Percentiles rank a stretch among this genome's conserved stretches.
Evolutionary conservation across 2,113 vertebrate species (phyloP).

Genomic region (Podocnemis expansa): DNA sequence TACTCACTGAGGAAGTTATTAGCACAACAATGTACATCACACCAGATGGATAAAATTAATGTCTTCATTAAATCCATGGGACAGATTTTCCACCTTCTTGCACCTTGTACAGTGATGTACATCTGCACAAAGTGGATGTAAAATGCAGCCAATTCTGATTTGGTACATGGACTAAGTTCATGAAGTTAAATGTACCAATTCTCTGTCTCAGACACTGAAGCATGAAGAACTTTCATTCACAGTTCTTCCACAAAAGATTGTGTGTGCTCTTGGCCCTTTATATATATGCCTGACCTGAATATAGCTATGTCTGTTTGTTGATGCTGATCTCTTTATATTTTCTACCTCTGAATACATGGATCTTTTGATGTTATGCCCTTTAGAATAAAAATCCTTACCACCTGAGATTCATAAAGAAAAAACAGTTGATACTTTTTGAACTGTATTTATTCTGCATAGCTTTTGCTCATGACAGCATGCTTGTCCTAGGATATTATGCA

Average conservation of each 20-base stretch:
- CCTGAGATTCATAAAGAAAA: neutral
- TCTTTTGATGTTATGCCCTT: neutral
- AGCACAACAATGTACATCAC: neutral
- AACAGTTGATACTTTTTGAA: neutral
- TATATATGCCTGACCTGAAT: neutral
- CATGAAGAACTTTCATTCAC: neutral
- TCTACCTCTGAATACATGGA: neutral
- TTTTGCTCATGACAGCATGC: neutral
- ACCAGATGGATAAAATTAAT: neutral
- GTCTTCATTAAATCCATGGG: neutral
- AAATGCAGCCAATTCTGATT: neutral
- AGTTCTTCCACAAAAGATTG: neutral
- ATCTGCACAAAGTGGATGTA: neutral
- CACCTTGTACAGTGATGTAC: neutral
- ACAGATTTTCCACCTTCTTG: neutral
- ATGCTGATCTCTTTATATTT: neutral
- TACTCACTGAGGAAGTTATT: neutral
- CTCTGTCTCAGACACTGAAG: neutral
- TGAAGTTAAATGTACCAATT: neutral
- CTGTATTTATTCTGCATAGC: constrained; percentile 7
- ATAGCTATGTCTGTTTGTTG: neutral
- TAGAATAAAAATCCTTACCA: neutral
- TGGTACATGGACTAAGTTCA: neutral
- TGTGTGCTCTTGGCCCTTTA: neutral
- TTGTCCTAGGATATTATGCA: neutral